A percentile compares a stretch with the other conserved stretches of the same genome.
These are phyloP conservation scores for Scyliorhinus canicula DNA, from an alignment of 2,797 vertebrate genomes.

Conservation along the genomic window DNA sequence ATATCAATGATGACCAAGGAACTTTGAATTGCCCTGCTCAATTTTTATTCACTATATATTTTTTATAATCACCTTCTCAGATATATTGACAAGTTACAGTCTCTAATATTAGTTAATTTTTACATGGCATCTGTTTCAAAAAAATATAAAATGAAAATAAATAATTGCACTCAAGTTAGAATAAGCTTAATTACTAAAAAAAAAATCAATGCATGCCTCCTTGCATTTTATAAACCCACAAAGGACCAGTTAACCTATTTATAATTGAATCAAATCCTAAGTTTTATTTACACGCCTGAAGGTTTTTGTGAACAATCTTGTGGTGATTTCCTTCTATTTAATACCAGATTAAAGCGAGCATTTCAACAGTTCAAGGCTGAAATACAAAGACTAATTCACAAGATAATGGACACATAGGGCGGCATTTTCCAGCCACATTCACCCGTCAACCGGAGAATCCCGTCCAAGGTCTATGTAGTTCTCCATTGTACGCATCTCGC, in stretches of 20 bases:
- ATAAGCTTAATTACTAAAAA: neutral
- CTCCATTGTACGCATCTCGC: too few relatives aligned
- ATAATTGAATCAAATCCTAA: neutral
- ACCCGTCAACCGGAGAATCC: too few relatives aligned
- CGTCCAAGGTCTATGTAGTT: too few relatives aligned
- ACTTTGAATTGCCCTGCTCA: neutral
- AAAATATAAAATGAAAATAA: neutral
- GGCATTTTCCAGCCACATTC: too few relatives aligned
- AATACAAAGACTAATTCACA: too few relatives aligned
- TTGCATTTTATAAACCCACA: neutral
- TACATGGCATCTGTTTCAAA: neutral
- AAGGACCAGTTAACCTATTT: neutral
- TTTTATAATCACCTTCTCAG: neutral
- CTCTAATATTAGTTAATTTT: neutral
- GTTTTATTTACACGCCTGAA: neutral
- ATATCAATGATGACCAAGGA: neutral
- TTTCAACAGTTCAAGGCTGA: too few relatives aligned
- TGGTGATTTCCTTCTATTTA: neutral
- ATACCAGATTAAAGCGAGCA: neutral
- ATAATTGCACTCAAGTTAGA: neutral
- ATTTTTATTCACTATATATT: neutral
- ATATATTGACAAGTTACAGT: neutral
- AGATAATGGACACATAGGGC: too few relatives aligned
- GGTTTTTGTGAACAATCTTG: neutral
- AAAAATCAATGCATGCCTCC: neutral